phyloP scores from a whole-genome alignment of 2,888 invertebrate genomes.

The Euplagia quadripunctaria region DNA sequence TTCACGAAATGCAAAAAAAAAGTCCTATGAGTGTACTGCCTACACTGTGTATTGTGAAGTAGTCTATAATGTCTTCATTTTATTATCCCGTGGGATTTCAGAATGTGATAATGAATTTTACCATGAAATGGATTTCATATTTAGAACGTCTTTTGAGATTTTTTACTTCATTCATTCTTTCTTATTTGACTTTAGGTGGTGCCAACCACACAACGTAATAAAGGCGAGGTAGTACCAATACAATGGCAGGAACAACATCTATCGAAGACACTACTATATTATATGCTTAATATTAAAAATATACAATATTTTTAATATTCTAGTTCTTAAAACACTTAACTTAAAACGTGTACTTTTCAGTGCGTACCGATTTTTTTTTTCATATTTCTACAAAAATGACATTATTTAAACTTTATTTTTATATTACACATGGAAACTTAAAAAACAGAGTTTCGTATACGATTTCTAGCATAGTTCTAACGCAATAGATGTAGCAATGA shows the following conservation, averaged over 20 bases:
- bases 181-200: slow-evolving; percentile 17
- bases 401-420: too few relatives aligned
- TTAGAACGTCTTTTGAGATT: slow-evolving; percentile 25
- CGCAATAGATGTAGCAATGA: too few relatives aligned
- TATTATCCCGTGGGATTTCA: slow-evolving; percentile 77
- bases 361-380: too few relatives aligned
- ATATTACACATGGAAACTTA: too few relatives aligned
- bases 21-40: slow-evolving; percentile 57
- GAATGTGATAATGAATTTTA: slow-evolving; percentile 51
- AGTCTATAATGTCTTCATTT: slow-evolving; percentile 81
- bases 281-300: too few relatives aligned
- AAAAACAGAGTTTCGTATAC: too few relatives aligned
- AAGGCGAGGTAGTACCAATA: neutral
- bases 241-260: neutral
- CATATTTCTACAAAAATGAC: too few relatives aligned
- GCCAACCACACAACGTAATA: slow-evolving; percentile 26
- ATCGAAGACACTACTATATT: neutral
- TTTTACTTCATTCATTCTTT: slow-evolving; percentile 22
- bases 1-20: slow-evolving; percentile 68
- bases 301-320: too few relatives aligned
- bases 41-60: slow-evolving; percentile 64
- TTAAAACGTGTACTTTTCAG: too few relatives aligned
- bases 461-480: too few relatives aligned
- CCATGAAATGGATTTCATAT: slow-evolving; percentile 29
- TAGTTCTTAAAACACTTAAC: neutral